A percentile compares a stretch with the other conserved stretches of the same genome.
Evolutionary conservation across 2,797 vertebrate species (phyloP).

Genomic region (Acanthiza pusilla): DNA sequence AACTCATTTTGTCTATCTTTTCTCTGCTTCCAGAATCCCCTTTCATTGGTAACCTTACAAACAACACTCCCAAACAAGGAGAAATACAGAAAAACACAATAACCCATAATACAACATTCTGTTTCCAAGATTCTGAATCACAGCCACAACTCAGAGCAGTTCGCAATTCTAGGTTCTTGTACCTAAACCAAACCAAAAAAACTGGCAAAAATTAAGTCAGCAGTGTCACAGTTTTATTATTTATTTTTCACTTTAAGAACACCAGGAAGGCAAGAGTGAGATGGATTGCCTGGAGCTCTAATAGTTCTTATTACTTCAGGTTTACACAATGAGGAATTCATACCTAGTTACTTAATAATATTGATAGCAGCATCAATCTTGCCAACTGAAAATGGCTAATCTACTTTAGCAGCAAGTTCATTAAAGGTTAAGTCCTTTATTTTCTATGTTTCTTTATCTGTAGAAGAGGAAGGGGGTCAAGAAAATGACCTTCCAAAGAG

Average conservation of each 20-base stretch:
- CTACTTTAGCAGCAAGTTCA: slow-evolving; percentile 58
- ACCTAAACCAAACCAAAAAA: neutral
- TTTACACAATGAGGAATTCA: slow-evolving; percentile 55
- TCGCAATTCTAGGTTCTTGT: neutral
- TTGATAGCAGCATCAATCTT: slow-evolving; percentile 65
- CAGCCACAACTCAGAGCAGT: neutral
- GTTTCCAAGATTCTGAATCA: neutral
- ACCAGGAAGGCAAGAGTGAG: slow-evolving; percentile 1
- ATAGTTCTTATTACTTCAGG: slow-evolving; percentile 26
- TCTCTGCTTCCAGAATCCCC: neutral
- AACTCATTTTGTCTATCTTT: neutral
- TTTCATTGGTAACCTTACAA: neutral
- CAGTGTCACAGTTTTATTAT: neutral
- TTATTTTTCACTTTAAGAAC: slow-evolving; percentile 3
- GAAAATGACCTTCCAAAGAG: slow-evolving; percentile 33
- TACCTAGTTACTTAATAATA: slow-evolving; percentile 57
- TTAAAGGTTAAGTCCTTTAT: slow-evolving; percentile 41
- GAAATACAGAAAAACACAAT: neutral
- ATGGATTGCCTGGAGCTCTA: slow-evolving; percentile 29
- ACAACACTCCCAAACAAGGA: neutral
- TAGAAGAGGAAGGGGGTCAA: neutral
- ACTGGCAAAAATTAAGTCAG: neutral
- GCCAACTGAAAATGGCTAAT: slow-evolving; percentile 50
- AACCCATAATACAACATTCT: neutral
- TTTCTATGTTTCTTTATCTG: neutral